Base-by-base conservation (phyloP, 2,888 invertebrate genomes). In the Heteropelma amictum region DNA sequence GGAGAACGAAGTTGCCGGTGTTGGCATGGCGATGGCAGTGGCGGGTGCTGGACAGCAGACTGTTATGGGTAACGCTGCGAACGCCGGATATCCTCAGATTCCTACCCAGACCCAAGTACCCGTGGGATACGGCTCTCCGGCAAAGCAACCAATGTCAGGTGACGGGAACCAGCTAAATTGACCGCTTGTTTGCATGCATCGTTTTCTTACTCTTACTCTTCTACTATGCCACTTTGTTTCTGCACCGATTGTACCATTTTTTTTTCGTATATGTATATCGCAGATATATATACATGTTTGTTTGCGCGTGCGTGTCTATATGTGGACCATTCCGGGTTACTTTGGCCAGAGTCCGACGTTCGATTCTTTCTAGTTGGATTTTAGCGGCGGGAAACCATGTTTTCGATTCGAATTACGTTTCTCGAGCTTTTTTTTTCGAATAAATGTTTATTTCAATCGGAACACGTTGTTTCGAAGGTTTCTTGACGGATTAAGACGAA, bases 61-160 rank as follows among this genome's bases (percentile, higher is more conserved):
- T 45, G 77, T 82, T 67, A 83, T 86, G 77, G 76, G 83, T 67
- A 80, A 81, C 60, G 83, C 78, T 51, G 81, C 82, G 67, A 82
- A 82, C 69, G 77, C 78, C 65, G 86, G 84, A 74, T 77, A 72
- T 51, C 63, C 76, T 12, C 76, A 82, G 78, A 83, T 87, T 79
- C 85, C 86, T 75, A 81, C 84, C 82, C 88, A 85, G 76, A 83
- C 82, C 83, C 87, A 88, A 86, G 81, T 85, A 75, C 82, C 87
- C 72, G 80, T 85, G 77, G 89, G 89, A 84, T 89, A 86, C 84
- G 90, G 90, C 82, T 90, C 90, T 79, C 90, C 90, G 82, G 89
- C 89, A 80, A 90, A 90, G 83, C 90, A 90, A 85, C 88, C 89
- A 78, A 86, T 89, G 84, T 81, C 90, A 92, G 90, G 90, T 90